phyloP scores from a whole-genome alignment of 2,113 vertebrate species.

The Leiothrix lutea region DNA sequence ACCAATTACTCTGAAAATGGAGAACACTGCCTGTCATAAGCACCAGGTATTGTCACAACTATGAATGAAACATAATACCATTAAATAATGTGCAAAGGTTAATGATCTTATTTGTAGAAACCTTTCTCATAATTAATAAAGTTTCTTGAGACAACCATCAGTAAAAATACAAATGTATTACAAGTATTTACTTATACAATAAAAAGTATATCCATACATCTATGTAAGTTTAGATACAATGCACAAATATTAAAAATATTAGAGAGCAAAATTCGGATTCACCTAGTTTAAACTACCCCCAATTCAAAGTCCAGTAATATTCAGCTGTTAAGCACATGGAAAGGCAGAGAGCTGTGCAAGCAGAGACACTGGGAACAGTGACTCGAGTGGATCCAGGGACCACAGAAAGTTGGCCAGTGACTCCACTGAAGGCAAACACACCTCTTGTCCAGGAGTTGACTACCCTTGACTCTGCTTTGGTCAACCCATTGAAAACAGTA shows the following conservation, averaged over 20 bases:
- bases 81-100: neutral
- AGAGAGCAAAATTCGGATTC: neutral
- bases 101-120: neutral
- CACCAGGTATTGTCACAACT: neutral
- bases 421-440: neutral
- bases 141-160: neutral
- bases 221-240: neutral
- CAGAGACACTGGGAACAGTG: neutral
- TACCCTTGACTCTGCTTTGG: neutral
- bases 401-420: neutral
- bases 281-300: neutral
- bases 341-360: neutral
- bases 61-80: neutral
- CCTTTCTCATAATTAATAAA: neutral
- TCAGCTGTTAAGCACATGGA: neutral
- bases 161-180: neutral
- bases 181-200: neutral
- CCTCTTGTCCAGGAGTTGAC: accelerated
- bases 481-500: neutral
- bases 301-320: neutral
- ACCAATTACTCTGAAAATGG: neutral
- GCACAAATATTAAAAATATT: neutral
- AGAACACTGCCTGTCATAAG: neutral
- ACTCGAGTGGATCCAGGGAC: accelerated
- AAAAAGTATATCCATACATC: neutral